A percentile compares a stretch with the other conserved stretches of the same genome.
Evolutionary conservation across 2,113 vertebrate species (phyloP).

Genomic region (Gavialis gangeticus): DNA sequence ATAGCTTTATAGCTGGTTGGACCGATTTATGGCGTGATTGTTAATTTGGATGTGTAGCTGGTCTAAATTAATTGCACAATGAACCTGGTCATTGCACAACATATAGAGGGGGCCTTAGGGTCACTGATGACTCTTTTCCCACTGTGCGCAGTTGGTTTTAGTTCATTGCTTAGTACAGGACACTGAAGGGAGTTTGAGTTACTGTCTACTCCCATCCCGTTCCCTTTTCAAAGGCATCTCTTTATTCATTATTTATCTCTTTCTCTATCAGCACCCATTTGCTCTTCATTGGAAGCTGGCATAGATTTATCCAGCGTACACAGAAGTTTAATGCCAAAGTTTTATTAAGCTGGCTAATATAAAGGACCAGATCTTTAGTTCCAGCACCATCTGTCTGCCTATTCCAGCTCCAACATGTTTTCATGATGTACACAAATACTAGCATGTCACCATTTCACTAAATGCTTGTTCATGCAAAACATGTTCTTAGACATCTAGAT

Average conservation of each 20-base stretch:
- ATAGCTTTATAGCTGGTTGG: no score
- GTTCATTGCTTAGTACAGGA: neutral
- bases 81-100: no score
- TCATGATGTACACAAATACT: neutral
- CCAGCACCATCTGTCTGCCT: neutral
- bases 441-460: neutral
- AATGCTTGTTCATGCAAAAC: neutral
- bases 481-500: neutral
- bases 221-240: neutral
- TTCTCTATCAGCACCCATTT: neutral
- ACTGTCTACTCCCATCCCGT: neutral
- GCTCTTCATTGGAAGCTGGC: neutral
- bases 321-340: neutral
- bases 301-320: neutral
- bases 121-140: neutral
- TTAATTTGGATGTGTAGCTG: no score
- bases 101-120: no score
- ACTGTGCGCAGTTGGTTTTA: neutral
- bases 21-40: no score
- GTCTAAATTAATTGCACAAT: no score
- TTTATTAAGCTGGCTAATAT: neutral
- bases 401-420: neutral
- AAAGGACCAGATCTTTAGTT: neutral
- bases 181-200: neutral
- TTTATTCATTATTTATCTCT: neutral